Evolutionary conservation across 2,113 vertebrate species (phyloP).

Genomic region (Cryptomyrus ogoouensis): DNA sequence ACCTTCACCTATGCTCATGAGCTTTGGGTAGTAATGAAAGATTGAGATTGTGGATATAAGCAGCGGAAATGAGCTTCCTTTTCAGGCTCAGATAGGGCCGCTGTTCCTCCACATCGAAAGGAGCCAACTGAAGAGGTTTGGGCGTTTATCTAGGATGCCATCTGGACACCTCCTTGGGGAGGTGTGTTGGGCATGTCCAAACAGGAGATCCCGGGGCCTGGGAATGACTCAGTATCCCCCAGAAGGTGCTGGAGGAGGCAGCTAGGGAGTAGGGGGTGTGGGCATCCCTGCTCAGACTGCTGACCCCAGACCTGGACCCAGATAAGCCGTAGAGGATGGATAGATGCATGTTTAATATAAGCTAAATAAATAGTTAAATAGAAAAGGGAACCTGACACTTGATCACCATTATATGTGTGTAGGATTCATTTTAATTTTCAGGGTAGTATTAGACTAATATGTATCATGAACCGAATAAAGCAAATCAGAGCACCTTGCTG

Average conservation of each 20-base stretch:
- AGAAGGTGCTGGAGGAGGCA: background rate
- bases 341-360: background rate
- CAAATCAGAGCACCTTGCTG: background rate
- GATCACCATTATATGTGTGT: background rate
- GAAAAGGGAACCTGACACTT: background rate
- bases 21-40: background rate
- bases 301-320: background rate
- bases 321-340: background rate
- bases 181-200: background rate
- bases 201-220: background rate
- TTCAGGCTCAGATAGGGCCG: background rate
- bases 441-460: background rate
- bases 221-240: background rate
- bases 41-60: background rate
- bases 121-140: background rate
- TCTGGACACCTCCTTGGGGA: background rate
- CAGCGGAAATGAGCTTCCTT: background rate
- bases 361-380: background rate
- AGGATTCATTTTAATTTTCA: background rate
- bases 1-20: background rate
- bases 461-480: background rate
- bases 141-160: background rate
- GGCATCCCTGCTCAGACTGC: background rate
- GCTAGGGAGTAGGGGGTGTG: background rate
- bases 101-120: background rate